Conservation (phyloP, 1,140 invertebrate genomes). For the Heliconius congener region DNA sequence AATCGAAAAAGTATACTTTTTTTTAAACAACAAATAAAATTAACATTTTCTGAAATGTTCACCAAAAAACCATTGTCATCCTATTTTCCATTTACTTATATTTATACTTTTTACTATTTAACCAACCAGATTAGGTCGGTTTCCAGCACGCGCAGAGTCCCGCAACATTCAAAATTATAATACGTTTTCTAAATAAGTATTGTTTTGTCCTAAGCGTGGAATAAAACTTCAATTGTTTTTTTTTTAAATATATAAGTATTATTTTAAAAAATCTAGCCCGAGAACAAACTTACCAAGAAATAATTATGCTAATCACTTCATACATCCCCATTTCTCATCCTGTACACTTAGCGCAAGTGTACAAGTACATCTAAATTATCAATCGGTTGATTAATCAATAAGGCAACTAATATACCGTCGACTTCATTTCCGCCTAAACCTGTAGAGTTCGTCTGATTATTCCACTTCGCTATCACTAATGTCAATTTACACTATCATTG, state of each 20-base stretch:
- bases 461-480: conserved; percentile 20
- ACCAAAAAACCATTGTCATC: background rate
- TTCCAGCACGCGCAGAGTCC: too few species aligned
- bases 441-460: conserved; percentile 2
- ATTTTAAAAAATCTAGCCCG: background rate
- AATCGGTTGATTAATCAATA: conserved; percentile 26
- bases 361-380: background rate
- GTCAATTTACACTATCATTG: conserved; percentile 28
- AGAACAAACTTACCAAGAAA: background rate
- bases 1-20: too few species aligned
- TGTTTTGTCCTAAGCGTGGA: too few species aligned
- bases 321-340: background rate
- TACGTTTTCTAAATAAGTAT: too few species aligned
- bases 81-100: background rate
- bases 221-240: too few species aligned
- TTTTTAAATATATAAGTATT: background rate
- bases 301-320: background rate
- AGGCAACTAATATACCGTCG: conserved; percentile 17
- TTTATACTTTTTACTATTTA: too few species aligned
- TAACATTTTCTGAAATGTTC: background rate
- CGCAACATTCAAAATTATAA: too few species aligned
- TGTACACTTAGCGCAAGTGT: background rate
- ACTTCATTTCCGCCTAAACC: conserved; percentile 21
- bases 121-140: too few species aligned
- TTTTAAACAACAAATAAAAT: too few species aligned